Evolutionary conservation across 2,797 vertebrate species (phyloP).

Genomic region (Ptychadena robeensis): DNA sequence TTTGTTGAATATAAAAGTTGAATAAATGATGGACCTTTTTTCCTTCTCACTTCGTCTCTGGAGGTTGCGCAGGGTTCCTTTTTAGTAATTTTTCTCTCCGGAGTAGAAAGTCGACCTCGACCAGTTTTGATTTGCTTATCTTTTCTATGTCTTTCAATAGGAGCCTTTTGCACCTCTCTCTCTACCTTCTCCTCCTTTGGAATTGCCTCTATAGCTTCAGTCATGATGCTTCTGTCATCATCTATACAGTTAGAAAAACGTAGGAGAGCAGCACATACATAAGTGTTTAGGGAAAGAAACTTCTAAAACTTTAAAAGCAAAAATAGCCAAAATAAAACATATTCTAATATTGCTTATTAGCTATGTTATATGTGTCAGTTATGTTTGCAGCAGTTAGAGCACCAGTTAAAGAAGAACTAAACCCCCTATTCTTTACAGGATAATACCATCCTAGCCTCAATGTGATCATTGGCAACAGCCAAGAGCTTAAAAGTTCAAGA

Average conservation of each 20-base stretch:
- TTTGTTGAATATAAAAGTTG: slow-evolving; percentile 71
- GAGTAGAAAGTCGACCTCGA: slow-evolving; percentile 92
- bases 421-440: too few species aligned
- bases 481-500: too few species aligned
- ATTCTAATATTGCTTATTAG: background rate
- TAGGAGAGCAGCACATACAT: slow-evolving; percentile 70
- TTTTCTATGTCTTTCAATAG: slow-evolving; percentile 85
- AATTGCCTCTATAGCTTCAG: slow-evolving; percentile 87
- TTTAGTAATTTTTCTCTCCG: slow-evolving; percentile 91
- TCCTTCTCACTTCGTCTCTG: slow-evolving; percentile 96
- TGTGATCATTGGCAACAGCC: too few species aligned
- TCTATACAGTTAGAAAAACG: slow-evolving; percentile 84
- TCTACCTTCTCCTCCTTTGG: slow-evolving; percentile 82
- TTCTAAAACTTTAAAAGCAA: too few species aligned
- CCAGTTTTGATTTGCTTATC: slow-evolving; percentile 86
- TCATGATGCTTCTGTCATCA: slow-evolving; percentile 94
- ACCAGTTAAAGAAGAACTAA: background rate
- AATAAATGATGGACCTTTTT: slow-evolving; percentile 91
- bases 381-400: background rate
- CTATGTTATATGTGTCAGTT: too few species aligned
- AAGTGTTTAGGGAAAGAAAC: background rate
- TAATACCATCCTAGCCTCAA: too few species aligned
- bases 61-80: slow-evolving; percentile 91
- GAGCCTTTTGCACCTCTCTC: slow-evolving; percentile 81
- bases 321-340: background rate